Percentiles rank a stretch among this genome's conserved stretches.
Conservation (phyloP, 2,113 vertebrate genomes). For the Tupaia chinensis region DNA sequence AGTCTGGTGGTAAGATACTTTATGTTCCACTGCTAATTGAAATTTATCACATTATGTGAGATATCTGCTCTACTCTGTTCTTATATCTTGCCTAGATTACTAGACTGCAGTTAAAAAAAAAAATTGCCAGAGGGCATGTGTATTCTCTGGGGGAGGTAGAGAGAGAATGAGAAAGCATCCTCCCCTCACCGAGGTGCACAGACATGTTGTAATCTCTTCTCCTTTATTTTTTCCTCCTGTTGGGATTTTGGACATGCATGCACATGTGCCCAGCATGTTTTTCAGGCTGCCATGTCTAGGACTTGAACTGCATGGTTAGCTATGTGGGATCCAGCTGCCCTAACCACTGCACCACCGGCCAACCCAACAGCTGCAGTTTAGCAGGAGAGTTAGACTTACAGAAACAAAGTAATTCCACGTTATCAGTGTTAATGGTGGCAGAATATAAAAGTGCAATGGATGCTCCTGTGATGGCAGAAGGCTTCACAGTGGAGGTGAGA, state of each 20-base stretch:
- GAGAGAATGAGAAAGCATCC: too few species aligned
- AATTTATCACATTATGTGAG: not conserved
- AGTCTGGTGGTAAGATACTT: not conserved
- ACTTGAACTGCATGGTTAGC: too few species aligned
- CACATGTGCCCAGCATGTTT: too few species aligned
- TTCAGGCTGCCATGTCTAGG: too few species aligned
- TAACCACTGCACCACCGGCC: too few species aligned
- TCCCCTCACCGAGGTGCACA: too few species aligned
- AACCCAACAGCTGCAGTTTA: not conserved
- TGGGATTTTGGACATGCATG: too few species aligned
- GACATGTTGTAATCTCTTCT: too few species aligned
- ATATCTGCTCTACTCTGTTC: not conserved
- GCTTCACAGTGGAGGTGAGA: not conserved
- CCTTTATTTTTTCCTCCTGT: too few species aligned
- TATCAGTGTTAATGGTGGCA: not conserved
- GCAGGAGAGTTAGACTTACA: not conserved
- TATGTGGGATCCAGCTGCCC: too few species aligned
- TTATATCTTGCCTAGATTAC: not conserved
- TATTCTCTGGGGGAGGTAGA: too few species aligned
- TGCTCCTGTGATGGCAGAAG: not conserved
- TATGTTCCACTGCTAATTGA: conserved; percentile 18
- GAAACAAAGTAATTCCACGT: not conserved
- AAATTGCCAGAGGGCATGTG: too few species aligned
- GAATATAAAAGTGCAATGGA: not conserved
- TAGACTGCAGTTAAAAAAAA: not conserved